Evolutionary conservation across 2,888 invertebrate genomes (phyloP).

Genomic region (Polydrusus pterygomalis): DNA sequence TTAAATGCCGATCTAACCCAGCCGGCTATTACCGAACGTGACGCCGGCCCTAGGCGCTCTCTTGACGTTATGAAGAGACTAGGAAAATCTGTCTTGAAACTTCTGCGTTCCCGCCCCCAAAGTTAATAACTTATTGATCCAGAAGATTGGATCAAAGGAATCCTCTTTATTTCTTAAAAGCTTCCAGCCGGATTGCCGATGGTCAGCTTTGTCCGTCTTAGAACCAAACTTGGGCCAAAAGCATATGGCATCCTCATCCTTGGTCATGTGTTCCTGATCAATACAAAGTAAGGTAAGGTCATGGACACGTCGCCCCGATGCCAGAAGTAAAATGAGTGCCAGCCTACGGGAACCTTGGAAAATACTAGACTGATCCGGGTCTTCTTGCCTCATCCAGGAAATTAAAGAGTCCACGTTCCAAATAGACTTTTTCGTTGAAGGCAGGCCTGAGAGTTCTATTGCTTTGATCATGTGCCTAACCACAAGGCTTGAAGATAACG

Average conservation of each 20-base stretch:
- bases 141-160: constrained; percentile 45
- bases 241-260: constrained; percentile 25
- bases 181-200: constrained; percentile 50
- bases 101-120: neutral
- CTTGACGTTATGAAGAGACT: constrained; percentile 41
- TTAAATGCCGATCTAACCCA: constrained; percentile 39
- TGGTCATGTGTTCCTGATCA: constrained; percentile 11
- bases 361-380: constrained; percentile 7
- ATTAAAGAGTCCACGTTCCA: constrained; percentile 43
- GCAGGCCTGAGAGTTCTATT: constrained; percentile 28
- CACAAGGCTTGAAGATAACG: constrained; percentile 14
- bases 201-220: constrained; percentile 56
- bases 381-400: constrained; percentile 39
- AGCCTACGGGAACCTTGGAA: constrained; percentile 50
- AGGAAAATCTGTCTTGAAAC: neutral
- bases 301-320: constrained; percentile 47
- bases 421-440: constrained; percentile 20
- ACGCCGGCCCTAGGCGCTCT: constrained; percentile 19
- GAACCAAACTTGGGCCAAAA: constrained; percentile 60
- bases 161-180: constrained; percentile 29
- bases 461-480: constrained; percentile 39
- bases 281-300: constrained; percentile 48
- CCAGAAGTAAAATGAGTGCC: constrained; percentile 50
- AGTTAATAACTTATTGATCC: constrained; percentile 13
- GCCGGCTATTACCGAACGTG: constrained; percentile 43